A percentile compares a stretch with the other conserved stretches of the same genome.
phyloP scores from a whole-genome alignment of 2,888 invertebrate species.

The Steinernema hermaphroditum region DNA sequence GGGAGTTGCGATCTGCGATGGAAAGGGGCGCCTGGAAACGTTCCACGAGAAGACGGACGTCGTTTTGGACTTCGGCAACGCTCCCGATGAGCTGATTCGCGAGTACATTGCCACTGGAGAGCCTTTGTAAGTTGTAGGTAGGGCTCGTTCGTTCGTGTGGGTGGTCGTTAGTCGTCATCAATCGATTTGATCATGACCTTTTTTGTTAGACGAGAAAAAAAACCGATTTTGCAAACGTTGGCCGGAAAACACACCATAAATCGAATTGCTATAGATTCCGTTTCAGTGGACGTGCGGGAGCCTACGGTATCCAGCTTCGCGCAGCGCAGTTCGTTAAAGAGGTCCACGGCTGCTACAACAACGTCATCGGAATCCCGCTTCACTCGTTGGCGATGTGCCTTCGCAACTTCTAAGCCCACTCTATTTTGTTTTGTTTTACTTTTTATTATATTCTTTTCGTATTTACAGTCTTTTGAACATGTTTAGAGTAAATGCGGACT shows the following conservation, averaged over 20 bases:
- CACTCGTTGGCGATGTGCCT: constrained; percentile 69
- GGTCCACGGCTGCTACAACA: constrained; percentile 83
- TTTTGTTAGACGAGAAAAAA: too few relatives aligned
- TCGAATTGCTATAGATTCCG: too few relatives aligned
- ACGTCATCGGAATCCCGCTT: constrained; percentile 84
- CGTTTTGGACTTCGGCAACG: constrained; percentile 74
- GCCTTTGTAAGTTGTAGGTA: constrained; percentile 75
- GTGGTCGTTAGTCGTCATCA: constrained; percentile 5
- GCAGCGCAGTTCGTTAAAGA: constrained; percentile 82
- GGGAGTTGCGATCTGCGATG: constrained; percentile 77
- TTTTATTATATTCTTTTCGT: constrained; percentile 27
- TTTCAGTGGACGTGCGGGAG: constrained; percentile 77
- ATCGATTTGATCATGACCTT: background rate
- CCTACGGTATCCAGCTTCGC: constrained; percentile 83
- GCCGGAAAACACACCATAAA: too few relatives aligned
- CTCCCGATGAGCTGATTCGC: constrained; percentile 77
- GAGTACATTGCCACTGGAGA: constrained; percentile 85
- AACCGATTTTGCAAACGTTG: too few relatives aligned
- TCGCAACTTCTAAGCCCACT: constrained; percentile 26
- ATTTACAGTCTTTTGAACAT: background rate
- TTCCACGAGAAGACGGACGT: constrained; percentile 79
- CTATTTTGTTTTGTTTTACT: background rate
- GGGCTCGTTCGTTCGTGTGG: background rate
- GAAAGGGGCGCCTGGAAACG: constrained; percentile 36
- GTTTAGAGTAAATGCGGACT: background rate